A percentile compares a stretch with the other conserved stretches of the same genome.
These are phyloP conservation scores for Coregonus clupeaformis DNA, from an alignment of 2,113 vertebrate genomes.

Conservation along the genomic window DNA sequence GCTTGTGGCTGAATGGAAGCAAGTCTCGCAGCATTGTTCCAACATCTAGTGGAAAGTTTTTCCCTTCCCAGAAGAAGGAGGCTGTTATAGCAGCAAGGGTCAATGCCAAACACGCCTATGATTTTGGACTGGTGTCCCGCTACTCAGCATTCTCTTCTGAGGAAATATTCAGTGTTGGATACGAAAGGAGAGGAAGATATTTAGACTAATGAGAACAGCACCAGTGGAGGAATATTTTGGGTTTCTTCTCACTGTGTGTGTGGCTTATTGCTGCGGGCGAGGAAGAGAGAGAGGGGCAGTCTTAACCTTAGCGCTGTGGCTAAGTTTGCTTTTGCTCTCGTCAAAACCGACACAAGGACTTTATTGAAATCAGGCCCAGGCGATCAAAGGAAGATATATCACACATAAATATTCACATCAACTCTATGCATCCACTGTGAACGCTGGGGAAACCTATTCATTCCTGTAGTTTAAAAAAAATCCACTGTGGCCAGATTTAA, in stretches of 20 bases:
- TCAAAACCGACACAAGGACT: slow-evolving; percentile 56
- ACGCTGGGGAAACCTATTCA: slow-evolving; percentile 11
- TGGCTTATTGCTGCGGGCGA: not conserved
- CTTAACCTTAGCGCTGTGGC: slow-evolving; percentile 19
- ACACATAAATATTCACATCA: slow-evolving; percentile 58
- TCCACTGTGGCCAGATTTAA: slow-evolving; percentile 23
- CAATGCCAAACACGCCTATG: too few relatives aligned
- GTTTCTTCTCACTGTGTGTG: not conserved
- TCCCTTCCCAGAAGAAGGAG: too few relatives aligned
- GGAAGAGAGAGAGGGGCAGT: not conserved
- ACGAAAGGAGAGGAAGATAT: too few relatives aligned
- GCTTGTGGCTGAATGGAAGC: too few relatives aligned
- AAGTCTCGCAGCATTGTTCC: too few relatives aligned
- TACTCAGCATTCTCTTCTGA: too few relatives aligned
- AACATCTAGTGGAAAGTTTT: too few relatives aligned
- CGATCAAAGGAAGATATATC: slow-evolving; percentile 60
- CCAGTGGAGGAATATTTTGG: not conserved
- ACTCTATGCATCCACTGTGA: slow-evolving; percentile 20
- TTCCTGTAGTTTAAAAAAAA: too few relatives aligned
- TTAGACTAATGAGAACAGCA: too few relatives aligned
- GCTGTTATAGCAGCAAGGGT: too few relatives aligned
- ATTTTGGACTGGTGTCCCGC: too few relatives aligned
- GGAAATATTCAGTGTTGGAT: too few relatives aligned
- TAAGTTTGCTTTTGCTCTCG: slow-evolving; percentile 44
- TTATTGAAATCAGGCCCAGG: slow-evolving; percentile 55